phyloP scores from a whole-genome alignment of 2,113 vertebrate genomes.

The Henicopernis longicauda region DNA sequence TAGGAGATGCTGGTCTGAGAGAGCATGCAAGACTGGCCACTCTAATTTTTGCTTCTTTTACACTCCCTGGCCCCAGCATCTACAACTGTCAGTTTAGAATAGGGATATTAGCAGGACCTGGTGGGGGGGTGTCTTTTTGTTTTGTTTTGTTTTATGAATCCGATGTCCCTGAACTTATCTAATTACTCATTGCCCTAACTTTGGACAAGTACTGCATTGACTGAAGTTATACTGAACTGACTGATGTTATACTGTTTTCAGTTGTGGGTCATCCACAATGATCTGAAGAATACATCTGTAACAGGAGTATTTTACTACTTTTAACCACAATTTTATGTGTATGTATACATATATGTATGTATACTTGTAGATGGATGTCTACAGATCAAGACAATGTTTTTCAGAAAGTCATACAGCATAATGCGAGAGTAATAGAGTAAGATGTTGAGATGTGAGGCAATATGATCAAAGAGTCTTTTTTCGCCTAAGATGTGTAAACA shows the following conservation, averaged over 20 bases:
- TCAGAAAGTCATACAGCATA: not conserved
- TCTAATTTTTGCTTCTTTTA: not conserved
- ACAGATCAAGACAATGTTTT: not conserved
- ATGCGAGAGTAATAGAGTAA: not conserved
- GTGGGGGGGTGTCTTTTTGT: not conserved
- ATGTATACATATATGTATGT: not conserved
- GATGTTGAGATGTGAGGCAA: not conserved
- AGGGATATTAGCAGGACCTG: too few species aligned
- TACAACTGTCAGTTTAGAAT: not conserved
- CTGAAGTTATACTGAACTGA: not conserved
- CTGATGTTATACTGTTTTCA: not conserved
- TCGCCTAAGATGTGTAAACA: not conserved
- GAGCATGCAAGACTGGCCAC: not conserved
- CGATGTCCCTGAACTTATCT: not conserved
- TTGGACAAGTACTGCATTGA: not conserved
- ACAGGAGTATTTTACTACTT: not conserved
- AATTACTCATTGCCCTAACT: not conserved
- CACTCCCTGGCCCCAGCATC: accelerated
- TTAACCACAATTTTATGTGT: not conserved
- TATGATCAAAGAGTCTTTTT: not conserved
- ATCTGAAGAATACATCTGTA: not conserved
- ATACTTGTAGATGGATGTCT: not conserved
- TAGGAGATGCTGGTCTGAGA: not conserved
- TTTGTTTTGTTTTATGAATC: not conserved
- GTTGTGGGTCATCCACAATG: not conserved